phyloP scores from a whole-genome alignment of 2,113 vertebrate genomes.

The Tragelaphus imberbis region DNA sequence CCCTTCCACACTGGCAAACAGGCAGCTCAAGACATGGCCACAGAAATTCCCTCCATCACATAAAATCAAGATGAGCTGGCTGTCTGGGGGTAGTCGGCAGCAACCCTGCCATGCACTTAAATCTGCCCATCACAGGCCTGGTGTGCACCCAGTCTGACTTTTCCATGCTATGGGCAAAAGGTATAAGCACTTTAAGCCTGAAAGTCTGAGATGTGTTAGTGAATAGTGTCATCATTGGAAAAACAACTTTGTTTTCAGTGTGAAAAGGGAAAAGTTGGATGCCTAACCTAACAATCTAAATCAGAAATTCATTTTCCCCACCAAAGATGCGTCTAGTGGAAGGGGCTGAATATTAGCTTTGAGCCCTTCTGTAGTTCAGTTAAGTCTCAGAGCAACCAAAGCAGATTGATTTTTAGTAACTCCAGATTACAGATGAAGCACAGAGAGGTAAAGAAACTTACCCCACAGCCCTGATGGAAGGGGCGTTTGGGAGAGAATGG shows the following conservation, averaged over 20 bases:
- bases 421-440: background rate
- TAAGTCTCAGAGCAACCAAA: background rate
- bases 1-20: background rate
- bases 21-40: background rate
- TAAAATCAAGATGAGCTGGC: background rate
- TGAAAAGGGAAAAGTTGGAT: background rate
- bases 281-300: background rate
- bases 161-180: background rate
- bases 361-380: background rate
- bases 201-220: background rate
- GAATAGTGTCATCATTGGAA: background rate
- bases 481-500: background rate
- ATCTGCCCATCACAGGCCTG: background rate
- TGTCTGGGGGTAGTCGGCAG: background rate
- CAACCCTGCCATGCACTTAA: background rate
- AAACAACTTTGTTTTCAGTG: background rate
- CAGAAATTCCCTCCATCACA: background rate
- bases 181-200: background rate
- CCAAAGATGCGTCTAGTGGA: background rate
- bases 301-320: background rate
- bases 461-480: background rate
- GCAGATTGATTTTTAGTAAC: background rate
- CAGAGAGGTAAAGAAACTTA: background rate
- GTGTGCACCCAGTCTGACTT: background rate
- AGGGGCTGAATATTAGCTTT: background rate